Base-by-base conservation (phyloP, 2,888 invertebrate genomes). In the Phalera bucephala region DNA sequence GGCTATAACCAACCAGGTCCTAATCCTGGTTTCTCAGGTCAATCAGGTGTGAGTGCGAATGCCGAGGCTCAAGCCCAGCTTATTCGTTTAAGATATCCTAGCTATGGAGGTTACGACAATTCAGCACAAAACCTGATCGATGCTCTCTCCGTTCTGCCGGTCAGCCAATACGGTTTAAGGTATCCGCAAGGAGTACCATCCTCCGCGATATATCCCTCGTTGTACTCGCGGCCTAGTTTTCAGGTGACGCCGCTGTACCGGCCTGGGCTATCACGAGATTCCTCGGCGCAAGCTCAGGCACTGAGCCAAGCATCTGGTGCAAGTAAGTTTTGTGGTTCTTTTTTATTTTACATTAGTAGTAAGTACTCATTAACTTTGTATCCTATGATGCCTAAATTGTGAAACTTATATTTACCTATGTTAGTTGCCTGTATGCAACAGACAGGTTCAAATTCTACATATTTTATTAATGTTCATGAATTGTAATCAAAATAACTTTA, bases 191-290 rank as follows among this genome's bases (percentile, higher is more conserved):
- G 59, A 39, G 33, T 42, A 1, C 36, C 45, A 11, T 23, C 51
- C 0, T 42, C 64, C 2, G 42, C 44, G 10, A n/a, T 49, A 0
- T 64, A 61, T 17, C 42, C 61, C 10, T 28, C 46, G 5, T 13
- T 54, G 11, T 64, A 62, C 27, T 53, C 57, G 15, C 35, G 37
- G 20, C 32, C 49, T 21, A 40, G 28, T 21, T 49, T 49, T 9
- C 45, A 46, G 0, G 31, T 46, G 13, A 35, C 41, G 5, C 20
- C 41, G 1, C 27, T 42, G 13, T 57, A 48, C 8, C 37, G 23
- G 10, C 22, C 47, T 23, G 43, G 30, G 6, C 35, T 34, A 5
- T 19, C 25, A 3, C 36, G 39, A 23, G 33, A 41, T 0, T 17
- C 31, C 0, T 32, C 36, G 4, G 36, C 32, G 10, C 13, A 35